A percentile compares a stretch with the other conserved stretches of the same genome.
These are phyloP conservation scores for Falco novaeseelandiae DNA, from an alignment of 2,797 vertebrate species.

Conservation along the genomic window DNA sequence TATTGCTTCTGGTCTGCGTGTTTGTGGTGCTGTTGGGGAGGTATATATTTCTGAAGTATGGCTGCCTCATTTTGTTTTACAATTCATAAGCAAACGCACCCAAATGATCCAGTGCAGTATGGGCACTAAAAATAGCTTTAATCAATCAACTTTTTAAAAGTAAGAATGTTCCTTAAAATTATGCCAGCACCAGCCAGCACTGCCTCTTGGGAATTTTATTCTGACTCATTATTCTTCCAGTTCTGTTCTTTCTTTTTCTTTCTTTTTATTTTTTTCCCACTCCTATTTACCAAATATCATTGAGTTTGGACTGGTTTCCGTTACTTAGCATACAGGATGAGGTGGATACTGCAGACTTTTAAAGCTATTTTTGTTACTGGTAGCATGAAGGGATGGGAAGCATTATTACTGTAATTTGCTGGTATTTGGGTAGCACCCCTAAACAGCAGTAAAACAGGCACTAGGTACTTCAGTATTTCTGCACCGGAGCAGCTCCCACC, in stretches of 20 bases:
- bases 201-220: slow-evolving; percentile 13
- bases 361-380: neutral
- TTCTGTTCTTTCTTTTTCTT: neutral
- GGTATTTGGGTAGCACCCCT: neutral
- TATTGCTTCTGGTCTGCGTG: neutral
- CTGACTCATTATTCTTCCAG: slow-evolving; percentile 27
- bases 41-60: neutral
- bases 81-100: neutral
- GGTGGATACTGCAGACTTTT: neutral
- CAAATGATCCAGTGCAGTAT: neutral
- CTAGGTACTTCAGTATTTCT: neutral
- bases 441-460: neutral
- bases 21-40: neutral
- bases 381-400: neutral
- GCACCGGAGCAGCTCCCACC: neutral
- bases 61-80: neutral
- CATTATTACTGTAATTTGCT: neutral
- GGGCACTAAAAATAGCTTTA: slow-evolving; percentile 35
- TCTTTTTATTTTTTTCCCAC: neutral
- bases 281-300: neutral
- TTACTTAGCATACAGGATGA: neutral
- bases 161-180: slow-evolving; percentile 20
- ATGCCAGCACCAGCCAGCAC: neutral
- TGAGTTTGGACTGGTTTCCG: neutral
- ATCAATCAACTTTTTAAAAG: slow-evolving; percentile 48